Base-by-base conservation (phyloP, 2,888 invertebrate genomes). In the Ormyrus labotus region DNA sequence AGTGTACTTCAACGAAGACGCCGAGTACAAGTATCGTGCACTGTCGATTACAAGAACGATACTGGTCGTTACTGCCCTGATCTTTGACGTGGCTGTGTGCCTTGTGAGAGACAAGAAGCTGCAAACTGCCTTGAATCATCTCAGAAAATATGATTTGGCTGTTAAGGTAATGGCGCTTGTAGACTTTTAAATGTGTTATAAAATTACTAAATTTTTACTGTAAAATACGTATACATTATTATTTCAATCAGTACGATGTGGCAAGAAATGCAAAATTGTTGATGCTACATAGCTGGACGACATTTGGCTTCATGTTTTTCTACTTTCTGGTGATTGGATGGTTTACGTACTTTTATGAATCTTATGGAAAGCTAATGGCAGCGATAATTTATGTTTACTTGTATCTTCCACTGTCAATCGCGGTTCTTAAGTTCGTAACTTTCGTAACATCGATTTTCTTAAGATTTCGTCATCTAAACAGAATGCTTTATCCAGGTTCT, bases 311-410 rank as follows among this genome's bases (percentile, higher is more conserved):
- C 11, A 13, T 72, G 13, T 55, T 63, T 19, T 10, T 55, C 6
- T 72, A 61, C 55, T 72, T 55, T 8, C 6, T 55, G 13, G 9
- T 47, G 5, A 72, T 72, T 47, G 72, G 72, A 53, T 63, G 51
- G 63, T 47, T 63, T 5, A 55, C 72, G 3, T 63, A 72, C 9
- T 47, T 34, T 9, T 8, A 63, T 47, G 72, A 72, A 11, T 6
- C 61, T 0, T 7, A 53, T 11, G 72, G 55, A 3, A n/a, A 6
- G 6, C 5, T 55, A 6, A 47, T 47, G 47, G 63, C 72, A 7
- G 72, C 60, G 1, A 34, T 72, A 2, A 72, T 72, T 47, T 72
- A 72, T 10, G 72, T 72, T 6, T 72, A 72, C 48, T 53, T 63
- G 2, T 72, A 72, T 53, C 55, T 72, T 47, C 72, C 72, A 10